phyloP scores from a whole-genome alignment of 2,113 vertebrate genomes.

The Monarcha castaneiventris region DNA sequence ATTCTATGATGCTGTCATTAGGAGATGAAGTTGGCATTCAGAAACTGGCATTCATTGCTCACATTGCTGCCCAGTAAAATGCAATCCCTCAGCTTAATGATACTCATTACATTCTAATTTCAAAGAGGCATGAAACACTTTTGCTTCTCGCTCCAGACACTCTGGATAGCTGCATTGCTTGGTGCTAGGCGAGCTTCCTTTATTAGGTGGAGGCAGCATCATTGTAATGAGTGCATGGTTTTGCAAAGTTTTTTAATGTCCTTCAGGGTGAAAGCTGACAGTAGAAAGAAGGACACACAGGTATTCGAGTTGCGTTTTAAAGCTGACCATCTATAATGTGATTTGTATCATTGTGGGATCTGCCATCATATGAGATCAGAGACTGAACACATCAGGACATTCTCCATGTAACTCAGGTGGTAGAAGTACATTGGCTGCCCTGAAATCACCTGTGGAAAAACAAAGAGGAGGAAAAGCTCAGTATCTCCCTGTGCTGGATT shows the following conservation, averaged over 20 bases:
- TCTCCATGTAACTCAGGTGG: not conserved
- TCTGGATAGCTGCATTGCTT: not conserved
- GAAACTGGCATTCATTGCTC: not conserved
- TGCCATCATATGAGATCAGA: not conserved
- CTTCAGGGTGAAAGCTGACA: not conserved
- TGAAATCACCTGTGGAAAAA: not conserved
- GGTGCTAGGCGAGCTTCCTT: not conserved
- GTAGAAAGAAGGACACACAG: not conserved
- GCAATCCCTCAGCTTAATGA: not conserved
- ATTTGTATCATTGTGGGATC: not conserved
- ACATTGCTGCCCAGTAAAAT: not conserved
- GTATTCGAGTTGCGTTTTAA: not conserved
- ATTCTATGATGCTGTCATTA: not conserved
- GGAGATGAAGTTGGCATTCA: not conserved
- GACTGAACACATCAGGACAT: not conserved
- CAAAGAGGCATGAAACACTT: not conserved
- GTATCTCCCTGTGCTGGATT: not conserved
- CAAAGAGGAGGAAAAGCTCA: not conserved
- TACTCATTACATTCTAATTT: not conserved
- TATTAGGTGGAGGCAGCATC: rapidly evolving
- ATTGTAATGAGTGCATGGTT: not conserved
- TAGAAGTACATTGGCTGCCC: not conserved
- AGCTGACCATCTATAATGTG: not conserved
- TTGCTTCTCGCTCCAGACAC: not conserved
- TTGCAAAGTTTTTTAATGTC: not conserved